phyloP scores from a whole-genome alignment of 2,888 invertebrate genomes.

The Hipparchia sbordonii region DNA sequence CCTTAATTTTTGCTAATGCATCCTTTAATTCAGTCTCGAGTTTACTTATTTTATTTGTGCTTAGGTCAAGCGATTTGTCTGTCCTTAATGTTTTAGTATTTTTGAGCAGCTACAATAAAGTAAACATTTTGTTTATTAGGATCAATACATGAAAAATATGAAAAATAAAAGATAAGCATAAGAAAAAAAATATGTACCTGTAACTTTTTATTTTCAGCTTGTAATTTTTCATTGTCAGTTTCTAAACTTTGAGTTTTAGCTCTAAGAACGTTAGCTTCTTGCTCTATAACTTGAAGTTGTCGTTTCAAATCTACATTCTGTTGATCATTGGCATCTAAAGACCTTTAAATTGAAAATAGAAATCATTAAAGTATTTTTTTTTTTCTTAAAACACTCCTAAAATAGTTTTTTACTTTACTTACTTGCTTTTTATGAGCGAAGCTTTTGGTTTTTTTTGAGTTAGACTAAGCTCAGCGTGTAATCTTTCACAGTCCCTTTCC shows the following conservation, averaged over 20 bases:
- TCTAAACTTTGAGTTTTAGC: constrained; percentile 87
- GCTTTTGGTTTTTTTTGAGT: constrained; percentile 85
- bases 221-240: constrained; percentile 89
- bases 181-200: constrained; percentile 61
- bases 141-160: constrained; percentile 2
- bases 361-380: neutral
- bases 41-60: constrained; percentile 83
- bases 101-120: constrained; percentile 73
- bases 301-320: constrained; percentile 87
- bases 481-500: constrained; percentile 90
- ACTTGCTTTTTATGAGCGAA: constrained; percentile 85
- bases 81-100: constrained; percentile 78
- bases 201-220: constrained; percentile 88
- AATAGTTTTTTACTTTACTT: constrained; percentile 50
- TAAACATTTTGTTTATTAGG: neutral
- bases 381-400: neutral
- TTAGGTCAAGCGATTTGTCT: constrained; percentile 82
- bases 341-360: constrained; percentile 63
- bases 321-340: constrained; percentile 83
- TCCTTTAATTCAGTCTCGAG: constrained; percentile 85
- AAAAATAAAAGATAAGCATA: constrained; percentile 7
- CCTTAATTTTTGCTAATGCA: constrained; percentile 82
- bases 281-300: constrained; percentile 89
- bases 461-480: constrained; percentile 87
- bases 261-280: constrained; percentile 87